Base-by-base conservation (phyloP, 2,888 invertebrate species). In the Rutpela maculata region DNA sequence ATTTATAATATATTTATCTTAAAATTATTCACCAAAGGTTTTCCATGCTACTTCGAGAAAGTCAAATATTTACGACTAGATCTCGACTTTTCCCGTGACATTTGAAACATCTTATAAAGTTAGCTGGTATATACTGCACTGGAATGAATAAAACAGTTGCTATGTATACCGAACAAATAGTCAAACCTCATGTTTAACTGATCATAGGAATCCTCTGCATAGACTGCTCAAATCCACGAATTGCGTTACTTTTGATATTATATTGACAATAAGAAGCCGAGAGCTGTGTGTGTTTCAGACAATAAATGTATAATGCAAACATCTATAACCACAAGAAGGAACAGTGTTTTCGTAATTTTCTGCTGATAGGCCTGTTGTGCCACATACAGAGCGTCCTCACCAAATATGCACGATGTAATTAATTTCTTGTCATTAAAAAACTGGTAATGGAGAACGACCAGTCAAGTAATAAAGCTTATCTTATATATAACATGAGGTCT, bases 31-130 rank as follows among this genome's bases (percentile, higher is more conserved):
- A 74, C 66, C 72, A 56, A 55, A 65, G 73, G 56, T 50, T 73
- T 63, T 65, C 73, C 65, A 17, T 31, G 60, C n/a, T 50, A 59
- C 67, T 74, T 62, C 38, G 18, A 1, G 22, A 65, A 59, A 31
- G 18, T 76, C 67, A 76, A 76, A 76, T 76, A 76, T 76, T 76
- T 74, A 76, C 72, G 59, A 67, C 43, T 71, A 74, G 66, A 76
- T 76, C 76, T 73, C 62, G 50, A 59, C 72, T 72, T 73, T 59
- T 65, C 73, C 68, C 68, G 73, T 68, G 76, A 76, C 76, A 76
- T 74, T 76, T 74, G 50, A 55, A 76, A 66, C 63, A 76, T 76
- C 72, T 73, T 72, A 76, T 76, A 71, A 76, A 76, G 72, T 76
- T 76, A 67, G 73, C 65, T 71, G 31, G 56, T 55, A 50, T 60